Conservation (phyloP, 2,888 invertebrate species). For the Acleris holmiana region DNA sequence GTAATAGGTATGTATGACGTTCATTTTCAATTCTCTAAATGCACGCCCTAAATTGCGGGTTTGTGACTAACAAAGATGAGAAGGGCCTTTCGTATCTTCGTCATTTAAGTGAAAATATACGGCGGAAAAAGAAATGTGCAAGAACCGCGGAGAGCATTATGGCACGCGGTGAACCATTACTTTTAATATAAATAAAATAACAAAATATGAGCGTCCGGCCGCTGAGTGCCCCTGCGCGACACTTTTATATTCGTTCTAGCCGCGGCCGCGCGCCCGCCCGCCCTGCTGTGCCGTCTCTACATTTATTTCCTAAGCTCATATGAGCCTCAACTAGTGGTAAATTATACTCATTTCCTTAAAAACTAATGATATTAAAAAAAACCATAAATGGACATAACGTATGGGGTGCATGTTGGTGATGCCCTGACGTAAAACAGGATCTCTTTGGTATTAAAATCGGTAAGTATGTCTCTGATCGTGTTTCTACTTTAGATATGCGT, state of each 20-base stretch:
- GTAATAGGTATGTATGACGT: slow-evolving; percentile 32
- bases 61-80: slow-evolving; percentile 64
- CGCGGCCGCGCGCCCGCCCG: slow-evolving; percentile 48
- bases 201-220: slow-evolving; percentile 85
- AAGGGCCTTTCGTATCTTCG: slow-evolving; percentile 72
- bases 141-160: slow-evolving; percentile 80
- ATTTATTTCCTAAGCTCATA: slow-evolving; percentile 58
- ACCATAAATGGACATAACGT: too few relatives aligned
- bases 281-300: slow-evolving; percentile 49
- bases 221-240: slow-evolving; percentile 69
- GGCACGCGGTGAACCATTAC: slow-evolving; percentile 78
- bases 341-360: too few relatives aligned
- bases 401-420: too few relatives aligned
- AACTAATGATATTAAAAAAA: too few relatives aligned
- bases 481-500: too few relatives aligned
- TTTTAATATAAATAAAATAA: slow-evolving; percentile 85
- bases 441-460: too few relatives aligned
- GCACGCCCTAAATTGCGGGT: slow-evolving; percentile 34
- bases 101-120: slow-evolving; percentile 84
- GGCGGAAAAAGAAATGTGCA: slow-evolving; percentile 77
- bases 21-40: slow-evolving; percentile 36
- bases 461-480: too few relatives aligned
- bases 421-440: too few relatives aligned
- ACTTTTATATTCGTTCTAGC: slow-evolving; percentile 74
- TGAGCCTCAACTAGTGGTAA: slow-evolving; percentile 11